Conservation (phyloP, 2,797 vertebrate genomes). For the Arnoldichthys spilopterus region DNA sequence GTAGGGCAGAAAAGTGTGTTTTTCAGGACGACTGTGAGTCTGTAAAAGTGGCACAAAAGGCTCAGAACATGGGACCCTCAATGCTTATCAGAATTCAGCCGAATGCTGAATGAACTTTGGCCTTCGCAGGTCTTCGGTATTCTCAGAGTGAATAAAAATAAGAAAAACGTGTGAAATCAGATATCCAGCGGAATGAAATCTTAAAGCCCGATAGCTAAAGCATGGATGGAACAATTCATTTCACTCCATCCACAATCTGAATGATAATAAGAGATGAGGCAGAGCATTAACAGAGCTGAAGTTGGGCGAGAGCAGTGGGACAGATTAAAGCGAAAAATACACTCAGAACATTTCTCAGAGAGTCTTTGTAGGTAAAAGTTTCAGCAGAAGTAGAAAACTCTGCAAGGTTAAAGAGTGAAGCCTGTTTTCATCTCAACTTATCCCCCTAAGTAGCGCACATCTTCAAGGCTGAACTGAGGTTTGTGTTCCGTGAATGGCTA, state of each 20-base stretch:
- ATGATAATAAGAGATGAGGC: neutral
- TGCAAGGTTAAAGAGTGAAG: slow-evolving; percentile 19
- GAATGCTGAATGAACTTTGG: neutral
- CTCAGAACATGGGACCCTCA: neutral
- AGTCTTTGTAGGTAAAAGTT: slow-evolving; percentile 13
- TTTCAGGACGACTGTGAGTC: too few species aligned
- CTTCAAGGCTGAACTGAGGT: slow-evolving; percentile 4
- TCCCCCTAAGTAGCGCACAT: slow-evolving; percentile 9
- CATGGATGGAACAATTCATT: neutral
- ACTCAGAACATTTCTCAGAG: neutral
- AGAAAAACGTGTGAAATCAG: neutral
- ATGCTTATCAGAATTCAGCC: neutral
- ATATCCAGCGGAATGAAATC: neutral
- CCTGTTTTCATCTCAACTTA: neutral
- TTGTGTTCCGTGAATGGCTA: slow-evolving; percentile 19
- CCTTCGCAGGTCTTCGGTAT: neutral
- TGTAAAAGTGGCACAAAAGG: too few species aligned
- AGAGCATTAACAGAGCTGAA: neutral
- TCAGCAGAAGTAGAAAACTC: slow-evolving; percentile 16
- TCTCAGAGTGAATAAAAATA: slow-evolving; percentile 1
- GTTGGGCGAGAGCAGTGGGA: neutral
- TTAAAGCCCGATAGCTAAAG: neutral
- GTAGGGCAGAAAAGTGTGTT: too few species aligned
- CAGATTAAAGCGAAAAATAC: neutral
- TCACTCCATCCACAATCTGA: neutral